phyloP scores from a whole-genome alignment of 2,113 vertebrate genomes.

The Syrmaticus mikado region DNA sequence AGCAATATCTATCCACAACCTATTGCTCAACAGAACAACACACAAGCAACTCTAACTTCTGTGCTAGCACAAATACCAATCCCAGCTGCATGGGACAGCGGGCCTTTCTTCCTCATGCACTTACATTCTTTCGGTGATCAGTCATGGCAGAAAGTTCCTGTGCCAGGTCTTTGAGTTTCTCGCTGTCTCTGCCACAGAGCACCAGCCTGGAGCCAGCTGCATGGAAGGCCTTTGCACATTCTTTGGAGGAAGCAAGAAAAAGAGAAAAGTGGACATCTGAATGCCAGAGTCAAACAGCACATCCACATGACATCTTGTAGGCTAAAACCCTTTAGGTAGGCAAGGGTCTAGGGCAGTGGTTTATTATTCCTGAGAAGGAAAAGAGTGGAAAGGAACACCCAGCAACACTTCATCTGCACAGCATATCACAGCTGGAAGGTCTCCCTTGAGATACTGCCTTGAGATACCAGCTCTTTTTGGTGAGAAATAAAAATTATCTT shows the following conservation, averaged over 20 bases:
- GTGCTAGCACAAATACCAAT: not conserved
- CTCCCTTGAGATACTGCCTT: not conserved
- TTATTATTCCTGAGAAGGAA: not conserved
- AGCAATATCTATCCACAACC: not conserved
- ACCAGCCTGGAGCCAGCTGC: conserved; percentile 88
- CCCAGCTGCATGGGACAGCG: fast-evolving
- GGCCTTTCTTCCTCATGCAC: not conserved
- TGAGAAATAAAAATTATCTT: not conserved
- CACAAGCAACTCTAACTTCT: not conserved
- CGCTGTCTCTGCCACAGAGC: conserved; percentile 87
- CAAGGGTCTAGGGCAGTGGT: not conserved
- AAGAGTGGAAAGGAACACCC: not conserved
- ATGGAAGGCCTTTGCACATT: conserved; percentile 91
- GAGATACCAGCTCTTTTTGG: not conserved
- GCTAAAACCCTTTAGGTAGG: not conserved
- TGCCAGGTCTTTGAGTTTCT: conserved; percentile 83
- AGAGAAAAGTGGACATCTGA: not conserved
- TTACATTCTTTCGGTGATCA: conserved; percentile 64
- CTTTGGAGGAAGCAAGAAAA: conserved; percentile 67
- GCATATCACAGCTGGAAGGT: not conserved
- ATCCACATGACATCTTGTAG: not conserved
- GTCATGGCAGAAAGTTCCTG: conserved; percentile 77
- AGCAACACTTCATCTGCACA: not conserved
- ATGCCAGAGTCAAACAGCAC: not conserved
- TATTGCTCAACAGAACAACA: not conserved